phyloP scores from a whole-genome alignment of 2,113 vertebrate genomes.

The Campylomormyrus tamandua region DNA sequence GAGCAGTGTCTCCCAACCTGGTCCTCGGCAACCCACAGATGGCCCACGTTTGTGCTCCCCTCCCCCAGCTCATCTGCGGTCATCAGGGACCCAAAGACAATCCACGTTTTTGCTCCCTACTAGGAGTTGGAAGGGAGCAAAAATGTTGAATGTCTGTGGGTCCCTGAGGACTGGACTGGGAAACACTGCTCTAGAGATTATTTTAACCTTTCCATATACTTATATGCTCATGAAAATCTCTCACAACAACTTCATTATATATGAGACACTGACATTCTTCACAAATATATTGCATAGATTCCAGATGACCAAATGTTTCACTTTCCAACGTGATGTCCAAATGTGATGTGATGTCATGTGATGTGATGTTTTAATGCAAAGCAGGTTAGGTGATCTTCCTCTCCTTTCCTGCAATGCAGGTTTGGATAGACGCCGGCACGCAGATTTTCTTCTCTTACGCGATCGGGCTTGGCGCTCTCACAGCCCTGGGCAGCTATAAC shows the following conservation, averaged over 20 bases:
- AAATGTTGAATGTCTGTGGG: neutral
- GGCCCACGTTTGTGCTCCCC: neutral
- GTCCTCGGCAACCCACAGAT: neutral
- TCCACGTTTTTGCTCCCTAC: neutral
- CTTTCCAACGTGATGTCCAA: neutral
- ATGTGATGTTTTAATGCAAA: neutral
- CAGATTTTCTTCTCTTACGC: slow-evolving; percentile 75
- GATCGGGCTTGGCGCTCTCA: slow-evolving; percentile 69
- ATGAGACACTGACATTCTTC: neutral
- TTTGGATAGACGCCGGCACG: slow-evolving; percentile 71
- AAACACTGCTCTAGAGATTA: neutral
- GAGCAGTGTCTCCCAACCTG: neutral
- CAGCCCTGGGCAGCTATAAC: slow-evolving; percentile 71
- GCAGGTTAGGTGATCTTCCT: neutral
- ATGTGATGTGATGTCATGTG: neutral
- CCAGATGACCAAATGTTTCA: neutral
- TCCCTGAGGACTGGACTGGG: neutral
- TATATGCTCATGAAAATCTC: neutral
- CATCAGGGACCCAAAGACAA: neutral
- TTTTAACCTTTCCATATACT: neutral
- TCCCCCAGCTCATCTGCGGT: neutral
- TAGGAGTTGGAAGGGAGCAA: neutral
- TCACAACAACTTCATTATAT: neutral
- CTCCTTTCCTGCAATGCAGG: slow-evolving; percentile 42
- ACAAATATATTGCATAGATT: neutral